phyloP scores from a whole-genome alignment of 2,888 invertebrate genomes.

The Tetranychus truncatus region DNA sequence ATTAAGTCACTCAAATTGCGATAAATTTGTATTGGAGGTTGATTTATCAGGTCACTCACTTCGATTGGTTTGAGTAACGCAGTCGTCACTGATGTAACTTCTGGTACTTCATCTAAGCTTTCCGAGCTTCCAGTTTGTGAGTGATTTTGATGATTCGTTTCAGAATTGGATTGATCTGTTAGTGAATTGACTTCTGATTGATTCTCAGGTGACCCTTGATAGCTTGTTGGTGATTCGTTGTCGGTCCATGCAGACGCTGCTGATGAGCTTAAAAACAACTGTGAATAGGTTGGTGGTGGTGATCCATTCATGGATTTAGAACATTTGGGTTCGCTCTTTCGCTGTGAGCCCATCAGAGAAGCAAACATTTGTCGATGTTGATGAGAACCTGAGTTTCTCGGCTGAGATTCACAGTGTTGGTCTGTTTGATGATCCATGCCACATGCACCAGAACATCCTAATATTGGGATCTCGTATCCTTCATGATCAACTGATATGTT shows the following conservation, averaged over 20 bases:
- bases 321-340: constrained; percentile 2
- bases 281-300: constrained; percentile 19
- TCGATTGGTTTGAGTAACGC: not conserved
- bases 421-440: not conserved
- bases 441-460: constrained; percentile 10
- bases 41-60: not conserved
- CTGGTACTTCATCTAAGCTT: not conserved
- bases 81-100: not conserved
- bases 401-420: not conserved
- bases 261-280: constrained; percentile 10
- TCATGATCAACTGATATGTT: constrained; percentile 23
- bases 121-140: not conserved
- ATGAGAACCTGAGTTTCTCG: not conserved
- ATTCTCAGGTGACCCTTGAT: not conserved
- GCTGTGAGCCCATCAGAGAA: not conserved
- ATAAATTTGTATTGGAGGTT: not conserved
- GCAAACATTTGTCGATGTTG: not conserved
- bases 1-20: not conserved
- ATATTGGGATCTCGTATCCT: constrained; percentile 26
- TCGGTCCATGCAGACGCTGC: not conserved
- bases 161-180: not conserved
- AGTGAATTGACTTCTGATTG: not conserved
- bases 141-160: not conserved
- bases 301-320: constrained; percentile 8
- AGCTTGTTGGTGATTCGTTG: not conserved